These are phyloP conservation scores for Brenthis hecate DNA, from an alignment of 2,888 invertebrate species.

Conservation along the genomic window DNA sequence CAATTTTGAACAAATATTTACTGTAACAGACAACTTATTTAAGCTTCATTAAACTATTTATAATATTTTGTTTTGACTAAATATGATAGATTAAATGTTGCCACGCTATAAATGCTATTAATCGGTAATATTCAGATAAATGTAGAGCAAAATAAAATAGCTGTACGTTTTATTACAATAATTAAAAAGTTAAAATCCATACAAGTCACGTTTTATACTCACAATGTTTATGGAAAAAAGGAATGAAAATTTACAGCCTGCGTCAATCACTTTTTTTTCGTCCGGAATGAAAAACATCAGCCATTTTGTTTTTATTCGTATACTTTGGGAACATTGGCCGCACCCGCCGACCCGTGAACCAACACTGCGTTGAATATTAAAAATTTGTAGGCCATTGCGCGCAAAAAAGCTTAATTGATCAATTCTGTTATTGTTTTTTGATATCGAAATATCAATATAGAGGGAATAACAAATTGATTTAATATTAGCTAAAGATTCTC, in stretches of 20 bases:
- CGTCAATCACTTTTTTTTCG: conserved; percentile 58
- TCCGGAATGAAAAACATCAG: conserved; percentile 48
- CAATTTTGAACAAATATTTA: conserved; percentile 32
- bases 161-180: conserved; percentile 2
- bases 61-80: background rate
- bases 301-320: conserved; percentile 49
- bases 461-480: background rate
- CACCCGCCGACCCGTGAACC: conserved; percentile 54
- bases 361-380: conserved; percentile 63
- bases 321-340: conserved; percentile 56
- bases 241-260: conserved; percentile 35
- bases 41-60: conserved; percentile 16
- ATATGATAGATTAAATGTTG: too few species aligned
- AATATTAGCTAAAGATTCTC: background rate
- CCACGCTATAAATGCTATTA: too few species aligned
- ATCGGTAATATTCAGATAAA: too few species aligned
- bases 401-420: conserved; percentile 36
- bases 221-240: conserved; percentile 25
- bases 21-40: conserved; percentile 8
- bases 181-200: conserved; percentile 14
- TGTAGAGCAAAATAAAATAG: background rate
- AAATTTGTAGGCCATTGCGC: conserved; percentile 52
- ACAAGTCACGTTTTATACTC: conserved; percentile 24
- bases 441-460: conserved; percentile 3
- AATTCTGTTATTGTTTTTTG: conserved; percentile 29